Evolutionary conservation across 2,888 invertebrate species (phyloP), one percentile per base, ranked within the genome.

Genomic region (Eugnorisma glareosa): DNA sequence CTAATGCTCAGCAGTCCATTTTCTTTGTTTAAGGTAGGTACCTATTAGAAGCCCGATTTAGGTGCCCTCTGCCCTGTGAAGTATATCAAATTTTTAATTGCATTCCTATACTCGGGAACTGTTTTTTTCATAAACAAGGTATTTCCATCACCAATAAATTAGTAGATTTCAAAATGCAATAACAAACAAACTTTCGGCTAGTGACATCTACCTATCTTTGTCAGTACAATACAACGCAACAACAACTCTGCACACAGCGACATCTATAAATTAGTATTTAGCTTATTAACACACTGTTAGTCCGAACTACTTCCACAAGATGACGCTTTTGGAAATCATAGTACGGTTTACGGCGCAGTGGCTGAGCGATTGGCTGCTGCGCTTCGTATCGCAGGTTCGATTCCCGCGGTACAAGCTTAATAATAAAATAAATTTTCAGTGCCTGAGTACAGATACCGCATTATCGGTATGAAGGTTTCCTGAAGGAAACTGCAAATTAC

Each of bases 191-290:
- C 15, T 7, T 40, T 1, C 4, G 18, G 11, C 37, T 48, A 75
- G 63, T 15, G 81, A 73, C 81, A 83, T 76, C 83, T 83, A 28
- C 18, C 51, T 35, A 48, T 8, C 0, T 2, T 13, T 6, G 11
- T 21, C 8, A 63, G 59, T 61, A 74, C 37, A 45, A 57, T 2
- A 21, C 1, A n/a, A n/a, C n/a, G n/a, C n/a, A n/a, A n/a, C 18
- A 18, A 5, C 28, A 18, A 48, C 2, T 15, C 11, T 57, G 15
- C 18, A n/a, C 4, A 24, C 28, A 70, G 70, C 67, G 73, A 61
- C 66, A 78, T 78, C 81, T 82, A 51, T 0, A 15, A 15, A n/a
- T 4, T 15, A n/a, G 1, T 1, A 15, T 43, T 1, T 28, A 15
- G 31, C 24, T 35, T 69, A 24, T 35, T 13, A 24, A n/a, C 2